phyloP scores from a whole-genome alignment of 1,140 invertebrate species.

The Papilio polytes region DNA sequence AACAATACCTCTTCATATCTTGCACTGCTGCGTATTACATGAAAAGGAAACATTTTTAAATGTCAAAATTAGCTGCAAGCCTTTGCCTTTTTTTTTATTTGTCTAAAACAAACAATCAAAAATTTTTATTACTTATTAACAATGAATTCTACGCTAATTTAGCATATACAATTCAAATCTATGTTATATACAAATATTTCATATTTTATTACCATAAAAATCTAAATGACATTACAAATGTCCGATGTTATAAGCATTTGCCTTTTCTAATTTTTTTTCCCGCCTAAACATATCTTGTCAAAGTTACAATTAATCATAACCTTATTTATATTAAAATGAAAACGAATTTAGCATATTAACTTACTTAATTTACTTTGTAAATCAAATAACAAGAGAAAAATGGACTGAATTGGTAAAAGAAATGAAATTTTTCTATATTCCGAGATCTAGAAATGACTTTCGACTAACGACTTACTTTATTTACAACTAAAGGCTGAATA shows the following conservation, averaged over 20 bases:
- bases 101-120: neutral
- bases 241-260: neutral
- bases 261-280: conserved; percentile 1
- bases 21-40: conserved; percentile 38
- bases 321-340: neutral
- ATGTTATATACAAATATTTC: neutral
- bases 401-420: neutral
- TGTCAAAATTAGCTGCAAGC: neutral
- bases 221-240: conserved; percentile 3
- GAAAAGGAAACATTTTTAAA: neutral
- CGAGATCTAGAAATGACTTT: neutral
- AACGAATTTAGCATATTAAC: neutral
- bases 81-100: conserved; percentile 17
- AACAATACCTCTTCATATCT: conserved; percentile 66
- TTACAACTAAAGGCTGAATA: conserved; percentile 24
- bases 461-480: conserved; percentile 35
- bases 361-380: neutral
- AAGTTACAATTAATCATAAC: neutral
- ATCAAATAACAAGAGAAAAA: neutral
- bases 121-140: conserved; percentile 14
- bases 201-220: conserved; percentile 1
- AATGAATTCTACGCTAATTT: conserved; percentile 6
- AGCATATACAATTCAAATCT: neutral
- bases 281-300: neutral
- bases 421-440: neutral